phyloP scores from a whole-genome alignment of 2,888 invertebrate species.

The Orthosia cruda region DNA sequence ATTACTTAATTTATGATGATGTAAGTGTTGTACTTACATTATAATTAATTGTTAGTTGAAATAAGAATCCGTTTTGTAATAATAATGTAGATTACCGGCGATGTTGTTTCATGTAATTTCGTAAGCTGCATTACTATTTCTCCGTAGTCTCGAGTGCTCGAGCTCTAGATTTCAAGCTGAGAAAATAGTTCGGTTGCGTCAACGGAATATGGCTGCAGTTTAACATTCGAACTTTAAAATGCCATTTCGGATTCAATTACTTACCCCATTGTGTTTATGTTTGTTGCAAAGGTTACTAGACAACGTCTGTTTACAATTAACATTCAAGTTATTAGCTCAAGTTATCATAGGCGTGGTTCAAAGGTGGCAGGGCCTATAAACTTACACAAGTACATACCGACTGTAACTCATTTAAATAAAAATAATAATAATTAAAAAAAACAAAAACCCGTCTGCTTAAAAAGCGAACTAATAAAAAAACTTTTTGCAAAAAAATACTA shows the following conservation, averaged over 20 bases:
- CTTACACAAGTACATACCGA: not conserved
- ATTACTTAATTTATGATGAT: constrained; percentile 22
- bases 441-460: no score
- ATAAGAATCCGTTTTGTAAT: constrained; percentile 49
- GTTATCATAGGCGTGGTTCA: constrained; percentile 33
- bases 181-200: constrained; percentile 71
- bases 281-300: constrained; percentile 66
- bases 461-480: no score
- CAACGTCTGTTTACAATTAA: constrained; percentile 49
- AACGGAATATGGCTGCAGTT: constrained; percentile 60
- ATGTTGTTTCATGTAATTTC: constrained; percentile 65
- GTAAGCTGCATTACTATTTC: constrained; percentile 66
- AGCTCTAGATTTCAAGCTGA: constrained; percentile 69
- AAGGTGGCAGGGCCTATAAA: not conserved
- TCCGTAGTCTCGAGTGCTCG: constrained; percentile 59
- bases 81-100: constrained; percentile 59
- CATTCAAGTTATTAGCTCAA: constrained; percentile 31
- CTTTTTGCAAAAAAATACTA: no score
- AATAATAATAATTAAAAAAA: no score
- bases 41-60: constrained; percentile 24
- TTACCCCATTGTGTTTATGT: constrained; percentile 58
- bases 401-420: constrained; percentile 1
- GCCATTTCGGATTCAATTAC: constrained; percentile 64
- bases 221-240: constrained; percentile 65
- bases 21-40: constrained; percentile 12